These are phyloP conservation scores for Saccostrea glomerata DNA, from an alignment of 1,140 invertebrate species.

Conservation along the genomic window DNA sequence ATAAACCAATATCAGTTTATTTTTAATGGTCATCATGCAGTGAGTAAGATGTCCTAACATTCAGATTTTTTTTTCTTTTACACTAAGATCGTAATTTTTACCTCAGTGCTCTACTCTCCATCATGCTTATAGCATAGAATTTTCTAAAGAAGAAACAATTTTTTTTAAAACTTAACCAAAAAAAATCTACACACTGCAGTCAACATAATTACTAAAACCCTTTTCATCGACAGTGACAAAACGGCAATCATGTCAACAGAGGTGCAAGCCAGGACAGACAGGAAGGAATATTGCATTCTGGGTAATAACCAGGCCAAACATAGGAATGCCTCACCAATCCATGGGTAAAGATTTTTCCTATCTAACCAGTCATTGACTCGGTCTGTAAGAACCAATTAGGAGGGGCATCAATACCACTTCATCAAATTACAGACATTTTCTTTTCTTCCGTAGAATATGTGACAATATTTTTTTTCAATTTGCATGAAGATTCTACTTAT, in stretches of 20 bases:
- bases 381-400: conserved; percentile 59
- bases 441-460: too few species aligned
- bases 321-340: conserved; percentile 64
- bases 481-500: too few species aligned
- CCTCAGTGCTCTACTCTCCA: not conserved
- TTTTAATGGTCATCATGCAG: not conserved
- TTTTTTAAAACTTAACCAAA: not conserved
- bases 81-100: not conserved
- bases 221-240: not conserved
- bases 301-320: conserved; percentile 20
- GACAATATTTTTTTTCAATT: too few species aligned
- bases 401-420: not conserved
- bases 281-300: conserved; percentile 33
- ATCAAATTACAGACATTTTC: not conserved
- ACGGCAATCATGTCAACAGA: not conserved
- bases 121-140: conserved; percentile 6
- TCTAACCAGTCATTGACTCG: conserved; percentile 60
- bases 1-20: not conserved
- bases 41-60: not conserved
- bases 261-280: conserved; percentile 39
- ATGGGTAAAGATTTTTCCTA: conserved; percentile 64
- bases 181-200: conserved; percentile 6
- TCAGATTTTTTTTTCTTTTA: not conserved
- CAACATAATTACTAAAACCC: conserved; percentile 20
- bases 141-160: not conserved